Base-by-base conservation (phyloP, 2,113 vertebrate species). In the Serinus canaria region DNA sequence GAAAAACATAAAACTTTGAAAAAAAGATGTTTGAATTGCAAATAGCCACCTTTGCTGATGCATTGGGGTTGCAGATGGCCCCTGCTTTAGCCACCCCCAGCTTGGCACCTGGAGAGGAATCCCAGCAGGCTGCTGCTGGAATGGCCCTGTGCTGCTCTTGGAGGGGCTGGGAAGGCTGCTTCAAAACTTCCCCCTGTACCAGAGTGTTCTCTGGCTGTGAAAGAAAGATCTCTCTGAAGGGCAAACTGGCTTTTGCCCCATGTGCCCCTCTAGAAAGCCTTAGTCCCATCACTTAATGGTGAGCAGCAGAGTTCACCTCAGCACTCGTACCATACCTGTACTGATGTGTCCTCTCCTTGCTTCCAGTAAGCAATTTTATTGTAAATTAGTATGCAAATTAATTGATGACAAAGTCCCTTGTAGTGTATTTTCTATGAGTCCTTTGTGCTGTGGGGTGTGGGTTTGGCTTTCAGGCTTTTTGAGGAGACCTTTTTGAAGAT, bases 1-100 rank as follows among this genome's bases (percentile, higher is more conserved):
- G 6, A 5, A 14, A 41, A 63, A 44, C 9, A 21, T 23, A 53
- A 19, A 41, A 55, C 86, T 79, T 67, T 67, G 47, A 83, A 80
- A 82, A 85, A 80, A 82, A 85, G 18, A 24, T 53, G 50, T 78
- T 63, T 91, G 44, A 76, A 66, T 87, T 93, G 52, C 70, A 79
- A 21, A 44, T 41, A 64, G 66, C 30, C 59, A 58, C 33, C 58
- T 88, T 79, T 85, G 80, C 82, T 76, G 76, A 75, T 86, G 62
- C 74, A 68, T 47, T 92, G 3, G 20, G 28, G 24, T 47, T 95
- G 89, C 95, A 95, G 95, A 92, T 93, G 94, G 95, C 35, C 30
- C 6, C 52, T 82, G 41, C 41, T 59, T 85, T 53, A 41, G 58
- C 50, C 37, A 18, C 6, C 27, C 75, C 5, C 96, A 98, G 97